These are phyloP conservation scores for Falco berigora DNA, from an alignment of 2,797 vertebrate species.

Conservation along the genomic window DNA sequence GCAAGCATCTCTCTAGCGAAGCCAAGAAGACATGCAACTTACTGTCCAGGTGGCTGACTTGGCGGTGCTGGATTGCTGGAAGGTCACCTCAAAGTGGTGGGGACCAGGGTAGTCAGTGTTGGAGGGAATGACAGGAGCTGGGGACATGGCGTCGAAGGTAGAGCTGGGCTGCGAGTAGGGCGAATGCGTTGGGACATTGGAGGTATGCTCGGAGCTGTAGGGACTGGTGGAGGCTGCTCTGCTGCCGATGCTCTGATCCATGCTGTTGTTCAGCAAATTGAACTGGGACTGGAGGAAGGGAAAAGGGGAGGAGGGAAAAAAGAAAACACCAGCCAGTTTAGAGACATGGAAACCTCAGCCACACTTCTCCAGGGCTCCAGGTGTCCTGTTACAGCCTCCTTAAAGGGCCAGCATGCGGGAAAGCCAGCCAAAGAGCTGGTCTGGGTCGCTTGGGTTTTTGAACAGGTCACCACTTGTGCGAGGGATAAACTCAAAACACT, in stretches of 20 bases:
- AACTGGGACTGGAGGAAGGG: constrained; percentile 91
- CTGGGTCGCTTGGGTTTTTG: not conserved
- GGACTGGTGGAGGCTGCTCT: constrained; percentile 90
- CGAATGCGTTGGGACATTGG: constrained; percentile 91
- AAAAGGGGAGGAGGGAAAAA: constrained; percentile 73
- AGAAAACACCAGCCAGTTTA: constrained; percentile 69
- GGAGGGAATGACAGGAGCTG: constrained; percentile 94
- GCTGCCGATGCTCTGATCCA: constrained; percentile 94
- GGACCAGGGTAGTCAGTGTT: constrained; percentile 96
- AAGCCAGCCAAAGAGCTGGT: constrained; percentile 43
- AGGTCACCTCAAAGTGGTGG: constrained; percentile 95
- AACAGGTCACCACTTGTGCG: constrained; percentile 67
- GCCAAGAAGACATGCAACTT: constrained; percentile 70
- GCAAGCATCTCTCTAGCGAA: not conserved
- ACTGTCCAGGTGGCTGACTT: constrained; percentile 99
- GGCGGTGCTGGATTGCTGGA: constrained; percentile 98
- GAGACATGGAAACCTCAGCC: constrained; percentile 68
- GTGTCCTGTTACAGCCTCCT: constrained; percentile 86
- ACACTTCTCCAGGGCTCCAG: constrained; percentile 48
- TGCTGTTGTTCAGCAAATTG: constrained; percentile 97
- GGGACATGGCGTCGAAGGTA: constrained; percentile 96
- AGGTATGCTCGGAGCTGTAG: constrained; percentile 92
- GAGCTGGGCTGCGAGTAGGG: constrained; percentile 99
- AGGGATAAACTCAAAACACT: not conserved
- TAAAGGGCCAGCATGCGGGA: constrained; percentile 67